phyloP scores from a whole-genome alignment of 2,113 vertebrate species.

The Planiliza haematocheilus region DNA sequence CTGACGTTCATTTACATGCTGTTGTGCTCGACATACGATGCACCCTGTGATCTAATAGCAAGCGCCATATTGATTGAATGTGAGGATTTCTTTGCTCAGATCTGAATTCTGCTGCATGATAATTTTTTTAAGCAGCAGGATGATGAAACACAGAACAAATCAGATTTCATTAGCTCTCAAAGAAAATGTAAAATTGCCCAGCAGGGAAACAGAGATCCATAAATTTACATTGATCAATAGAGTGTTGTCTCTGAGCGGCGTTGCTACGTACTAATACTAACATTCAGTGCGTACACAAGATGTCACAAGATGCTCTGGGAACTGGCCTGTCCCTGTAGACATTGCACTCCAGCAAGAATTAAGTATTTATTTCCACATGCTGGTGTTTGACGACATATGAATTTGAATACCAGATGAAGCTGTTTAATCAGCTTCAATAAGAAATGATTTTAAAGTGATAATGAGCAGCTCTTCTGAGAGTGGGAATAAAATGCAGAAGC shows the following conservation, averaged over 20 bases:
- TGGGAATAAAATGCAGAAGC: conserved; percentile 31
- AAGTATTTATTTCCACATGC: conserved; percentile 45
- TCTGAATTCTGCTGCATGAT: neutral
- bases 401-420: conserved; percentile 42
- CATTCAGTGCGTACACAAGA: neutral
- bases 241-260: neutral
- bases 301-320: conserved; percentile 11
- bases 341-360: conserved; percentile 39
- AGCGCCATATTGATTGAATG: neutral
- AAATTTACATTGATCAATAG: conserved; percentile 5
- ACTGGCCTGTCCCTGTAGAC: conserved; percentile 5
- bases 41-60: neutral
- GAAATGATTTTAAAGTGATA: conserved; percentile 40
- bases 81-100: neutral
- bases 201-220: neutral
- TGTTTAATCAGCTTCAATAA: conserved; percentile 63
- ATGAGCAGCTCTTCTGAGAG: conserved; percentile 28
- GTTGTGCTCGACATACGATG: conserved; percentile 1
- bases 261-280: conserved; percentile 12
- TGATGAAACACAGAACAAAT: conserved; percentile 15
- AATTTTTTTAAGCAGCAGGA: neutral
- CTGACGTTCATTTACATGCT: neutral
- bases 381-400: conserved; percentile 20
- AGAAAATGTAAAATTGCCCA: conserved; percentile 3
- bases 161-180: neutral